Base-by-base conservation (phyloP, 2,888 invertebrate genomes). In the Acrocyrtus sp. region DNA sequence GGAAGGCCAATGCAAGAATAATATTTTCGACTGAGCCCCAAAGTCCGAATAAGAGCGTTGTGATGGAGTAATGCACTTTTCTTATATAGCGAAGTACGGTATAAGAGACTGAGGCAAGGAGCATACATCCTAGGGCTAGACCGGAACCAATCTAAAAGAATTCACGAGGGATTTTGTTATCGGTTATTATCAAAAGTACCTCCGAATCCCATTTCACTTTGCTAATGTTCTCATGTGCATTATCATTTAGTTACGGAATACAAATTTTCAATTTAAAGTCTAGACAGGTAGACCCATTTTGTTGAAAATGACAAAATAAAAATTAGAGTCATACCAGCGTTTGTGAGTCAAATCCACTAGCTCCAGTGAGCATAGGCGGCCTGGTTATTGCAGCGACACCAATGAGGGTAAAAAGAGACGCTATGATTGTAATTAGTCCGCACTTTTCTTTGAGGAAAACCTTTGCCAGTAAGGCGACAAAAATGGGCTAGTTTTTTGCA, bases 1-100 rank as follows among this genome's bases (percentile, higher is more conserved):
- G 68, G 27, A 76, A 62, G 12, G 66, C 47, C 3, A 78, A 6
- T 10, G 75, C 65, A 10, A 76, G 41, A 26, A 72, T 21, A 2
- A 75, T n/a, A 22, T 67, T 76, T 50, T 79, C 76, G n/a, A 76
- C 21, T 1, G 75, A 67, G 10, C 79, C 79, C 75, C 76, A 79
- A 0, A 75, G 39, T n/a, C 79, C 79, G 63, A 76, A 77, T 26
- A 72, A 47, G 12, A 79, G 56, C 19, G 75, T 78, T 19, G 74
- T 75, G n/a, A 79, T 60, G 22, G 75, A 72, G 56, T 75, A 78
- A 56, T 77, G 77, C 24, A 79, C 77, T 50, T 68, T 73, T 29
- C 77, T 47, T 15, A 77, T 66, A 50, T 75, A 74, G 10, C 79
- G 76, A 5, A 79, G 60, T 1, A 75, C 72, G 0, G 75, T 75